Base-by-base conservation (phyloP, 2,888 invertebrate genomes). In the Hirtodrosophila histrioides region DNA sequence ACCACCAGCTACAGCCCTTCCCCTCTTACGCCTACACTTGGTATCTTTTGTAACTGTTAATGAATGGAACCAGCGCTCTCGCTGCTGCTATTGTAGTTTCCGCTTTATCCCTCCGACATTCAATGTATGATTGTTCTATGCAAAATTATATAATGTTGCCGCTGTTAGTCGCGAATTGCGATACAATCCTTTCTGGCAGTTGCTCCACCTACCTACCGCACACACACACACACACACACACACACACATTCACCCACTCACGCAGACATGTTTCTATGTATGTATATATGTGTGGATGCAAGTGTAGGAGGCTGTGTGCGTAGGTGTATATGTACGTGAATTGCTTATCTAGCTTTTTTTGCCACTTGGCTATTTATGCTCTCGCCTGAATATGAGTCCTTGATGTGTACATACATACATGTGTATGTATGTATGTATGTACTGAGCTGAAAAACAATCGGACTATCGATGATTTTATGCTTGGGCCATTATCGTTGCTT, bases 1-100 rank as follows among this genome's bases (percentile, higher is more conserved):
- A 17, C 17, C 17, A 17, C 2, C 17, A 17, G 17, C 17, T 17
- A 1, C 17, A 17, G 17, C 17, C 17, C 17, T 17, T 17, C 17
- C 2, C 17, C 17, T 17, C 17, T 40, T 31, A 23, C 37, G 57
- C 41, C 45, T 44, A 53, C 58, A 65, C 29, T 39, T 62, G 2
- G 50, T 62, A 60, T 56, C 63, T 53, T 40, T 70, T 69, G 75
- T 67, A 65, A 71, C 69, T 77, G 74, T 77, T 74, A 69, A 76
- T 77, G 70, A 77, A 76, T 73, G 73, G 63, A 46, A 61, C 12
- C 45, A 45, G 39, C 35, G 31, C 48, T 53, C 27, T 36, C 12
- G n/a, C 9, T 27, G 6, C 36, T 36, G 27, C 6, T 27, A 6
- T 27, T 27, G 27, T 27, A 2, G 27, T 6, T 27, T 27, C 27